A percentile compares a stretch with the other conserved stretches of the same genome.
phyloP scores from a whole-genome alignment of 1,140 invertebrate genomes.

The Ylistrum balloti region DNA sequence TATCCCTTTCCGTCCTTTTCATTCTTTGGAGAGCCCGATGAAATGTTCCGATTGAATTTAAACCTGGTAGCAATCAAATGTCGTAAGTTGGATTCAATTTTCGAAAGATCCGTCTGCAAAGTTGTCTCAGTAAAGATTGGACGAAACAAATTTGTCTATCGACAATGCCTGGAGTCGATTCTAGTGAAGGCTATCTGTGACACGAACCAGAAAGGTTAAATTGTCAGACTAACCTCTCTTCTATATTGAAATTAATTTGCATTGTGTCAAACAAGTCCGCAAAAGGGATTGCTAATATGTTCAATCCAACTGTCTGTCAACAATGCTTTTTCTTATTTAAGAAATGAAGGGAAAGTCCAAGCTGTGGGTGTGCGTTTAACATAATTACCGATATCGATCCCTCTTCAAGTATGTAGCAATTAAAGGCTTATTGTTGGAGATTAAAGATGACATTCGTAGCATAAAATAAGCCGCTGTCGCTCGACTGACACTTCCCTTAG shows the following conservation, averaged over 20 bases:
- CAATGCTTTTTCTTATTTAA: neutral
- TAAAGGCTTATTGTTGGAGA: neutral
- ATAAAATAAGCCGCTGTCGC: neutral
- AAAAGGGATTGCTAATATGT: neutral
- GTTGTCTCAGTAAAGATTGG: neutral
- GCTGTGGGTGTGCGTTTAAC: neutral
- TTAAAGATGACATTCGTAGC: neutral
- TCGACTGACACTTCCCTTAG: constrained; percentile 3
- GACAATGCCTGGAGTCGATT: neutral
- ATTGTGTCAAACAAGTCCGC: neutral
- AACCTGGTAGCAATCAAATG: neutral
- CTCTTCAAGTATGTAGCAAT: neutral
- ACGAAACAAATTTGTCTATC: neutral
- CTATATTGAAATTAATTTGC: neutral
- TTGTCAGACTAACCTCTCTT: neutral
- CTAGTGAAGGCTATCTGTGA: neutral
- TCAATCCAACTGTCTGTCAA: neutral
- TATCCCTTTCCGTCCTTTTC: neutral
- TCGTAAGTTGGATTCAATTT: neutral
- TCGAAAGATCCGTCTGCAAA: neutral
- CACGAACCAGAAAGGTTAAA: neutral
- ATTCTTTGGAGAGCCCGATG: neutral
- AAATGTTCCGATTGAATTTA: constrained; percentile 20
- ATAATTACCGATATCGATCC: neutral
- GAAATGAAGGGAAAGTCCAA: neutral